phyloP scores from a whole-genome alignment of 2,888 invertebrate genomes.

The Acleris sparsana region DNA sequence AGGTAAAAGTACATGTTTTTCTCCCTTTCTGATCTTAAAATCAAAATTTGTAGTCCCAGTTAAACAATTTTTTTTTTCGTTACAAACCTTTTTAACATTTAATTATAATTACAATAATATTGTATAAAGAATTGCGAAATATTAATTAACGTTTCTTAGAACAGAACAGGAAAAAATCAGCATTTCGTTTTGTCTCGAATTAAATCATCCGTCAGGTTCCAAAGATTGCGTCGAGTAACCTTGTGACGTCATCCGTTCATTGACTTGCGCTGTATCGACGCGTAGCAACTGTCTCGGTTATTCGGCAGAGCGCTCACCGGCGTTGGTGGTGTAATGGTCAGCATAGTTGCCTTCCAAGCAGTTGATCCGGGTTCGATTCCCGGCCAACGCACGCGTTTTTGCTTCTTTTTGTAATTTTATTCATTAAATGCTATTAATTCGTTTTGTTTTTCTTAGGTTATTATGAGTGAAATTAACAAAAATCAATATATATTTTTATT shows the following conservation, averaged over 20 bases:
- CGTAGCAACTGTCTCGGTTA: constrained; percentile 34
- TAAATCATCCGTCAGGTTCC: constrained; percentile 8
- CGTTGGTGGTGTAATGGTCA: constrained; percentile 85
- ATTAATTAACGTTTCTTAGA: too few relatives aligned
- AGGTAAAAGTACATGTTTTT: too few relatives aligned
- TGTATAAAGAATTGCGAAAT: too few relatives aligned
- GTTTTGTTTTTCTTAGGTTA: not conserved
- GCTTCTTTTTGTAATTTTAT: constrained; percentile 21
- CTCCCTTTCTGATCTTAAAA: too few relatives aligned
- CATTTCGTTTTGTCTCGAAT: too few relatives aligned
- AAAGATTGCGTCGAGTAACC: constrained; percentile 19
- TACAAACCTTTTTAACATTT: too few relatives aligned
- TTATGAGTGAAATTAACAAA: too few relatives aligned
- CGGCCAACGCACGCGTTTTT: constrained; percentile 79
- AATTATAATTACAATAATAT: too few relatives aligned
- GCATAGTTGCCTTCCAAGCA: constrained; percentile 85
- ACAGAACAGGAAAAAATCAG: too few relatives aligned
- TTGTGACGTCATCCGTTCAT: constrained; percentile 25
- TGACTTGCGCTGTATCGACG: constrained; percentile 9
- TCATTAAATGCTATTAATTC: not conserved
- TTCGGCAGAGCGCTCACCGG: constrained; percentile 38
- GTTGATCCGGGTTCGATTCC: constrained; percentile 85
- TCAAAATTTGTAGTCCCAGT: too few relatives aligned
- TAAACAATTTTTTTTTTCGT: too few relatives aligned
- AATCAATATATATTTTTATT: too few relatives aligned